Base-by-base conservation (phyloP, 2,113 vertebrate genomes). In the Microcebus griseorufus region DNA sequence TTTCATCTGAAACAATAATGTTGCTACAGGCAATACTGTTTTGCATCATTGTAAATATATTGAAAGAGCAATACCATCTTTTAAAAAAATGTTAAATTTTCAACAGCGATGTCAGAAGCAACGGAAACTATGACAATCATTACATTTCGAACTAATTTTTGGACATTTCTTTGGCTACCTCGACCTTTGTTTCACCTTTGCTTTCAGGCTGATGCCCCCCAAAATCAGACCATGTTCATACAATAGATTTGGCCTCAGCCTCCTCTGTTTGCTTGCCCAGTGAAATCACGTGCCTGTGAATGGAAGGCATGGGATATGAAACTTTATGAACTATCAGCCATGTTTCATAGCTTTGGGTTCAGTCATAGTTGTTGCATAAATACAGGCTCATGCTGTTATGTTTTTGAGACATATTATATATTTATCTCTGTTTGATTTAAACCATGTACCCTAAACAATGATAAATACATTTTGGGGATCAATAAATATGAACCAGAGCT, bases 1-100 rank as follows among this genome's bases (percentile, higher is more conserved):
- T 92, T 96, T 92, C 25, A n/a, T 93, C 53, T 90, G 51, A 88
- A 93, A 93, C 29, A 22, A 73, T 78, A n/a, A 32, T n/a, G 13
- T 34, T 65, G 70, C 65, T 42, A 13, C 9, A 76, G 67, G 27
- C 22, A 76, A 53, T 69, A 45, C 39, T 75, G 22, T 37, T 96
- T 48, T 42, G 22, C 17, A 69, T 53, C 45, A 64, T 45, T 60
- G 5, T 81, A 86, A 91, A 51, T 73, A 79, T 86, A 55, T 95
- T 80, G 29, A 70, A 89, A 93, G 83, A 76, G 84, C 27, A 95
- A 62, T 9, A 37, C 22, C 9, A 78, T 39, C 58, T 16, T 83
- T 91, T 79, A 32, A 53, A 72, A 90, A 81, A 29, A 93, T 8
- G 60, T 64, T 58, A 70, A n/a, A 53, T 70, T 88, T 94, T 81